Evolutionary conservation across 2,797 vertebrate genomes (phyloP).

Genomic region (Girardinus metallicus): DNA sequence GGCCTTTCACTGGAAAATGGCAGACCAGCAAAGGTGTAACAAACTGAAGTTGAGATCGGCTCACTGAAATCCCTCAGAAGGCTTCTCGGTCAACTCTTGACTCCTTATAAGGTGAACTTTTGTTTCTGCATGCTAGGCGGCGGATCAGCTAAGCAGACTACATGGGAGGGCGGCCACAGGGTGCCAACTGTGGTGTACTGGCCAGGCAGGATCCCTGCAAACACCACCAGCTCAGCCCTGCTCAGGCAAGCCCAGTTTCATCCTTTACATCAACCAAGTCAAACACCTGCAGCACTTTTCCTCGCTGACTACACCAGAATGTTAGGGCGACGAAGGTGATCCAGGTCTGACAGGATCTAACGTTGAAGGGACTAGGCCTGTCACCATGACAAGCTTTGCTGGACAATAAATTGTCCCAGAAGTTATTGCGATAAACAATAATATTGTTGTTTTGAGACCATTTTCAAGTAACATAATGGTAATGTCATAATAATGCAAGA

Average conservation of each 20-base stretch:
- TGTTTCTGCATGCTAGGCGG: slow-evolving; percentile 81
- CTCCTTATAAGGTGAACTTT: neutral
- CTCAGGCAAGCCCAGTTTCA: slow-evolving; percentile 81
- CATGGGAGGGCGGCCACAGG: slow-evolving; percentile 97
- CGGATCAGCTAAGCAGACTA: slow-evolving; percentile 91
- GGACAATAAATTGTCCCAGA: too few species aligned
- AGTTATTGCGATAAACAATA: too few species aligned
- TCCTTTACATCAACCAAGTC: neutral
- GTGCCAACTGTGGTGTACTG: slow-evolving; percentile 91
- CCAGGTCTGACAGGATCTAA: too few species aligned
- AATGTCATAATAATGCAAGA: too few species aligned
- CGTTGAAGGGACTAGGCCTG: too few species aligned
- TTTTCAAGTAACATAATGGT: too few species aligned
- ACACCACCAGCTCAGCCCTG: slow-evolving; percentile 83
- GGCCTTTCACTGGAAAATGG: slow-evolving; percentile 91
- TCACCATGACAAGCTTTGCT: too few species aligned
- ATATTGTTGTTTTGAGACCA: too few species aligned
- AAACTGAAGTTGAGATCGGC: neutral
- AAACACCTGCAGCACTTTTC: neutral
- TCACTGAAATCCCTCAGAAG: neutral
- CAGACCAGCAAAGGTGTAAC: slow-evolving; percentile 87
- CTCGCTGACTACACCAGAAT: neutral
- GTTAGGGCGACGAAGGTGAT: too few species aligned
- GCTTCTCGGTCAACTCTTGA: neutral
- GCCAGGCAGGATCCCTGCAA: slow-evolving; percentile 84